Evolutionary conservation across 1,140 invertebrate genomes (phyloP).

Genomic region (Bemisia tabaci): DNA sequence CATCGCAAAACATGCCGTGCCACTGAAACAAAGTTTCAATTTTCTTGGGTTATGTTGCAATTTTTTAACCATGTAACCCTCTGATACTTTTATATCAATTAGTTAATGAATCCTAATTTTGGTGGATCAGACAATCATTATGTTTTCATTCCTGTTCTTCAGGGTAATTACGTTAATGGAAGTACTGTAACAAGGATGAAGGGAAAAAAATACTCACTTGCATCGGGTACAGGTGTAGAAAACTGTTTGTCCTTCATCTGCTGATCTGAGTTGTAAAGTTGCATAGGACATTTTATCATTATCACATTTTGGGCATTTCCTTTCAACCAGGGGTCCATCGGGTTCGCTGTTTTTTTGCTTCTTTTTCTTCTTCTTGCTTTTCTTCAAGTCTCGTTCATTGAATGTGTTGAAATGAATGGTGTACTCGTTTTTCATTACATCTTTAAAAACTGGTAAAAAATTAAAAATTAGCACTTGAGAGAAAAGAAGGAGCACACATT

Average conservation of each 20-base stretch:
- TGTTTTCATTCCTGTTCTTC: too few species aligned
- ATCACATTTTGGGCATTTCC: slow-evolving; percentile 77
- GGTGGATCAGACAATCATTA: too few species aligned
- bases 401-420: slow-evolving; percentile 51
- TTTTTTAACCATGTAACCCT: too few species aligned
- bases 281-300: slow-evolving; percentile 89
- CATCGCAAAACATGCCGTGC: too few species aligned
- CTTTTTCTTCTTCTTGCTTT: slow-evolving; percentile 23
- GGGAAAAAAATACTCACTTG: slow-evolving; percentile 50
- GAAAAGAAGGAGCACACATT: not conserved
- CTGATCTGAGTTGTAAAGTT: slow-evolving; percentile 84
- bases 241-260: slow-evolving; percentile 98
- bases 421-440: slow-evolving; percentile 43
- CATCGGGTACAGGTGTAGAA: slow-evolving; percentile 94
- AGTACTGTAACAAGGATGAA: too few species aligned
- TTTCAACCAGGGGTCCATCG: slow-evolving; percentile 68
- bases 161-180: too few species aligned
- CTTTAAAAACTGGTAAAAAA: slow-evolving; percentile 48
- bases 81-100: too few species aligned
- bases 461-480: slow-evolving; percentile 24
- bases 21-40: too few species aligned
- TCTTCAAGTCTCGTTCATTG: slow-evolving; percentile 30
- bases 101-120: too few species aligned
- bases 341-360: slow-evolving; percentile 35
- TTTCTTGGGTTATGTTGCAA: too few species aligned